phyloP scores from a whole-genome alignment of 53 echinoderm and acorn worm species.

The Holothuria scabra region DNA sequence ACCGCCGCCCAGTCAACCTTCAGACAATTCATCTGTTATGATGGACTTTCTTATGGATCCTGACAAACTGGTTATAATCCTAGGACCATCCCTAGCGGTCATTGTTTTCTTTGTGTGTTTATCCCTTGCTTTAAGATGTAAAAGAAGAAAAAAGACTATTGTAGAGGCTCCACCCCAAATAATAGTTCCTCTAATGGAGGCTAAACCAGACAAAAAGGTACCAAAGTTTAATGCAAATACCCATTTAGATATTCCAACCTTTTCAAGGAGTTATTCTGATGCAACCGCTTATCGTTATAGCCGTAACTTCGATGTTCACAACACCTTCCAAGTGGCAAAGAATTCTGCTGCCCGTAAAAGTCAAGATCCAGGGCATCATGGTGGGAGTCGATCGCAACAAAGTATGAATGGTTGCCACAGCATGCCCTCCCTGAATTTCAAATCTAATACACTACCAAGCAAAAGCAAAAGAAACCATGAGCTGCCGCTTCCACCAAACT shows the following conservation, averaged over 20 bases:
- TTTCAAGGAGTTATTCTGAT: slow-evolving; percentile 72
- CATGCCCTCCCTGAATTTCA: slow-evolving; percentile 27
- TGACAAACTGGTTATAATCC: slow-evolving; percentile 74
- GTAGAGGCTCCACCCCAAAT: slow-evolving; percentile 3
- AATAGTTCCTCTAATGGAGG: not conserved
- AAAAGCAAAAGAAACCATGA: slow-evolving; percentile 14
- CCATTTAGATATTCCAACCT: not conserved
- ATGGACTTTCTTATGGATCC: not conserved
- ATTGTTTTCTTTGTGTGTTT: slow-evolving; percentile 70
- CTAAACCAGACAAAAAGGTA: too few species aligned
- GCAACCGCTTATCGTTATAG: slow-evolving; percentile 71
- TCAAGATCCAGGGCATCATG: not conserved
- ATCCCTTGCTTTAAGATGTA: not conserved
- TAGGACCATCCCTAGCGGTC: slow-evolving; percentile 80
- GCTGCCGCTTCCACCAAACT: slow-evolving; percentile 22
- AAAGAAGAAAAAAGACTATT: slow-evolving; percentile 16
- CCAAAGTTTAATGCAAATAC: not conserved
- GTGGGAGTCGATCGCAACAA: not conserved
- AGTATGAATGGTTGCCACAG: slow-evolving; percentile 6
- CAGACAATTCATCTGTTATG: not conserved
- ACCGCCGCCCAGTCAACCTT: not conserved
- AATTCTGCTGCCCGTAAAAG: not conserved
- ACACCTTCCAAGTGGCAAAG: slow-evolving; percentile 10
- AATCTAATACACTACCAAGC: slow-evolving; percentile 30
- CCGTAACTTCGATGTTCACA: slow-evolving; percentile 51